Percentiles rank a stretch among this genome's conserved stretches.
Conservation (phyloP, 1,140 invertebrate species). For the Drosophila saltans region DNA sequence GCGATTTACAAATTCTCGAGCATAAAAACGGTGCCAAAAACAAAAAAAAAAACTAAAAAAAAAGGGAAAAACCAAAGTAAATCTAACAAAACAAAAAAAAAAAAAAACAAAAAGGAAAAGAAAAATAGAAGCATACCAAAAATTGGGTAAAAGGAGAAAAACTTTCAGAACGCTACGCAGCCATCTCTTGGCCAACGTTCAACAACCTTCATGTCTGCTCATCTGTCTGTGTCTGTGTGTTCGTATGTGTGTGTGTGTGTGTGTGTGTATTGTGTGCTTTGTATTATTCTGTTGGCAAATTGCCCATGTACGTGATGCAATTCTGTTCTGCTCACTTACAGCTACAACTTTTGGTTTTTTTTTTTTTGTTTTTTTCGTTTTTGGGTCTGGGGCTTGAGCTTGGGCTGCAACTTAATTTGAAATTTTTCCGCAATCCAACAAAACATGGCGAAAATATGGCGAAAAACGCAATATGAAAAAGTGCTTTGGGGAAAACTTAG, state of each 20-base stretch:
- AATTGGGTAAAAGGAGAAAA: slow-evolving; percentile 1
- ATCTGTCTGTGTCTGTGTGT: slow-evolving; percentile 27
- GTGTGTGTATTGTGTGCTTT: slow-evolving; percentile 39
- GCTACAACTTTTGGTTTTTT: slow-evolving; percentile 16
- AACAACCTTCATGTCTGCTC: slow-evolving; percentile 54
- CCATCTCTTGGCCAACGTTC: slow-evolving; percentile 55
- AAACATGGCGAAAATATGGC: slow-evolving; percentile 76
- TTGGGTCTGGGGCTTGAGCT: slow-evolving; percentile 9
- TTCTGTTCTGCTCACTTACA: slow-evolving; percentile 77
- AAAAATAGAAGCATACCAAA: slow-evolving; percentile 35
- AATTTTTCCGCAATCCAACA: slow-evolving; percentile 81
- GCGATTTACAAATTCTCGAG: slow-evolving; percentile 80
- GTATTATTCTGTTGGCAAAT: slow-evolving; percentile 78
- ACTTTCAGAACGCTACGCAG: slow-evolving; percentile 41
- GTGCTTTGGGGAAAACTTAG: slow-evolving; percentile 76
- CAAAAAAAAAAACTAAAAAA: slow-evolving; percentile 24
- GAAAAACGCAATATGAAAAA: slow-evolving; percentile 75
- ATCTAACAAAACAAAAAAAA: slow-evolving; percentile 32
- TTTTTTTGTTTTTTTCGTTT: slow-evolving; percentile 3
- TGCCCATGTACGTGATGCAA: slow-evolving; percentile 82
- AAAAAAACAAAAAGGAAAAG: slow-evolving; percentile 20
- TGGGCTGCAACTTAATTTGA: slow-evolving; percentile 78
- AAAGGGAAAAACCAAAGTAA: slow-evolving; percentile 9
- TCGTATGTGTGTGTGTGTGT: slow-evolving; percentile 31
- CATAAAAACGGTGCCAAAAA: slow-evolving; percentile 73